Base-by-base conservation (phyloP, 2,888 invertebrate genomes). In the Drosophila sordidula region DNA sequence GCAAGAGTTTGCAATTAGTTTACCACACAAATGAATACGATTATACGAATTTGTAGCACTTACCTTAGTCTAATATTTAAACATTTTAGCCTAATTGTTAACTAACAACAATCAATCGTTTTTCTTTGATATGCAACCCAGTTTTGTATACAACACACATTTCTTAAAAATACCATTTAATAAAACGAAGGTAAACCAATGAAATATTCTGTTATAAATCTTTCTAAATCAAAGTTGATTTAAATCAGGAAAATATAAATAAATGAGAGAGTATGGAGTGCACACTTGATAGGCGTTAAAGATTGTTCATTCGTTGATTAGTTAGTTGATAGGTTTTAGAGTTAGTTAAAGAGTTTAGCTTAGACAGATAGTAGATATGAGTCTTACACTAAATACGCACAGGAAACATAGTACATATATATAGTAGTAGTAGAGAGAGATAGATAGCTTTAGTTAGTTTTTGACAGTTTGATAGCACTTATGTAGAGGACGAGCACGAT, bases 61-160 rank as follows among this genome's bases (percentile, higher is more conserved):
- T 83, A 83, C 83, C 83, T 83, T 83, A 71, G 76, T 67, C 83
- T 87, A 87, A 75, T 39, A 46, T 14, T 39, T 49, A 68, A 78
- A 78, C 82, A 34, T 4, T 34, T 34, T 34, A 34, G 12, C 34
- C 34, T 32, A 25, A 59, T 72, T 47, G 61, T 50, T 66, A 54
- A 63, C 87, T 84, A 83, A 80, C 75, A 80, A 70, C 86, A 66
- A 70, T 54, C 18, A 65, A 45, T 58, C 11, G 50, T 52, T 57
- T 66, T 42, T 29, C 29, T 29, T 29, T 29, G 29, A 8, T 8
- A 29, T 29, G 29, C 57, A 71, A 70, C 85, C 83, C 83, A 78
- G 51, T 54, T 49, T 62, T 47, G 58, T 79, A 77, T 59, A 79
- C 66, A 66, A 78, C 70, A 76, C 49, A 66, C 59, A 74, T 62